These are phyloP conservation scores for Hyalella azteca DNA, from an alignment of 2,888 invertebrate genomes.

Conservation along the genomic window DNA sequence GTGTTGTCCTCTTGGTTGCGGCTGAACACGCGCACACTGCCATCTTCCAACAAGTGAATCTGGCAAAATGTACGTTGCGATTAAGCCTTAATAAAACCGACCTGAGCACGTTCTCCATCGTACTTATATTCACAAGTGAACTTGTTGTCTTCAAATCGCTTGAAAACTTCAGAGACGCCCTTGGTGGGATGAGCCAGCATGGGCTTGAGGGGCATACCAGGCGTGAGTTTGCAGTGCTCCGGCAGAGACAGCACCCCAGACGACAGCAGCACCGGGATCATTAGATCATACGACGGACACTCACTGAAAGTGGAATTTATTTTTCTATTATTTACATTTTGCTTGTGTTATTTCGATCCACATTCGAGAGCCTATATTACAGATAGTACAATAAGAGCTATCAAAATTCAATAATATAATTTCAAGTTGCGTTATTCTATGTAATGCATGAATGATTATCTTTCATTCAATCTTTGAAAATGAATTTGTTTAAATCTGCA, in stretches of 20 bases:
- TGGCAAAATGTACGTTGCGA: slow-evolving; percentile 62
- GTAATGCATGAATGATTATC: too few species aligned
- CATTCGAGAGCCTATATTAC: too few species aligned
- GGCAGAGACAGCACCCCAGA: slow-evolving; percentile 79
- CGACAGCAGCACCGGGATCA: slow-evolving; percentile 78
- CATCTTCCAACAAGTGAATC: slow-evolving; percentile 76
- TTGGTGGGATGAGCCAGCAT: slow-evolving; percentile 99
- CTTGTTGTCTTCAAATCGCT: slow-evolving; percentile 80
- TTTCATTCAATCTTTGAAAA: too few species aligned
- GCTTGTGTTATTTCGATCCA: too few species aligned
- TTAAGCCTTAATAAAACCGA: too few species aligned
- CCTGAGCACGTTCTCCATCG: slow-evolving; percentile 93
- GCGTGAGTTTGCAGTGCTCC: slow-evolving; percentile 81
- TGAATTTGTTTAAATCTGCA: too few species aligned
- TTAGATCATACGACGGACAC: slow-evolving; percentile 90
- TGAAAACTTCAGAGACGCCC: slow-evolving; percentile 83
- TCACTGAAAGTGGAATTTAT: slow-evolving; percentile 70
- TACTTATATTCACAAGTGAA: slow-evolving; percentile 99
- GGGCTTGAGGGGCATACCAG: slow-evolving; percentile 93
- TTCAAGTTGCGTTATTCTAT: too few species aligned
- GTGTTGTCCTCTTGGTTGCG: slow-evolving; percentile 95
- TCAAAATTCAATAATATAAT: too few species aligned
- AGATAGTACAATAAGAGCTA: too few species aligned
- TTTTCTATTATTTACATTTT: too few species aligned
- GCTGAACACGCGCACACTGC: slow-evolving; percentile 83